Base-by-base conservation (phyloP, 2,113 vertebrate genomes). In the Nannospalax galili region DNA sequence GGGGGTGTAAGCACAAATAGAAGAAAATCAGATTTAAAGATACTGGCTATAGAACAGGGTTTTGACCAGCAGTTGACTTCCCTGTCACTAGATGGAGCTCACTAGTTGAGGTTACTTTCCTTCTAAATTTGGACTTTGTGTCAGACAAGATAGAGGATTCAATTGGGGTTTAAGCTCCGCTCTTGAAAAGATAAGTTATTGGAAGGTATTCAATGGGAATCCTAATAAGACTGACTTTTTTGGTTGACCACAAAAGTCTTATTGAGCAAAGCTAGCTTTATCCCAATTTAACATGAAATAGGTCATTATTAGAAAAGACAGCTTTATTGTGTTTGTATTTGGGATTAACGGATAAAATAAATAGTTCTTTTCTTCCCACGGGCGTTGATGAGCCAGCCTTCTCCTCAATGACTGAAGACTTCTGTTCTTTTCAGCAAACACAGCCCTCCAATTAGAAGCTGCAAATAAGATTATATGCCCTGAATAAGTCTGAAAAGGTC, bases 381-480 rank as follows among this genome's bases (percentile, higher is more conserved):
- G 98, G 93, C 98, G 96, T 92, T 97, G 98, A 98, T 96, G 98
- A 98, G 97, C 98, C 98, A 98, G 97, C 96, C 97, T 97, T 91
- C 89, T 98, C 96, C 96, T 97, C 97, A 98, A 98, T 95, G 97
- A 98, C 97, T 98, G 97, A 98, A 98, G 98, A 98, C 98, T 98
- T 98, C 98, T 98, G 98, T 98, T 97, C 97, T 98, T 98, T 98
- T 97, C 97, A 96, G 98, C 98, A 98, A 98, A 98, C 98, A 98
- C 96, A 93, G 98, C 93, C 97, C 97, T 98, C 98, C 98, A 98
- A 98, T 98, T 98, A 98, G 97, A 97, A 97, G 98, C 95, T 97
- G 97, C 98, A 98, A 98, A 98, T 98, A 98, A 98, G 98, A 98
- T 98, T 98, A 98, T 98, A 77, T 95, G 97, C 97, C 94, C 97